Conservation (phyloP, 1,140 invertebrate genomes). For the Heliothis virescens region DNA sequence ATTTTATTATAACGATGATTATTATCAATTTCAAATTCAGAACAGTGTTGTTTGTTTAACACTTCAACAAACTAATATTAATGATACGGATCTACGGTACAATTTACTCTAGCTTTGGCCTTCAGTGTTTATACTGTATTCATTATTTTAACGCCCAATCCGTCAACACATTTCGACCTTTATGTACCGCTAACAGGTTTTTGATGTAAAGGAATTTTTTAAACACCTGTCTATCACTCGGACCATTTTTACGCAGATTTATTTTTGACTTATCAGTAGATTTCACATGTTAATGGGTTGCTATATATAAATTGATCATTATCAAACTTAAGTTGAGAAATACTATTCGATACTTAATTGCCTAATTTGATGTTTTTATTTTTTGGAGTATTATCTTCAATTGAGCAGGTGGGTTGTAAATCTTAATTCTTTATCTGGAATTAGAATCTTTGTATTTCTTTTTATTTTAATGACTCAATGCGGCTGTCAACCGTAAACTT, state of each 20-base stretch:
- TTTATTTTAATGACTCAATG: not conserved
- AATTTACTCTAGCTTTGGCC: not conserved
- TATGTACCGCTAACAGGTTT: not conserved
- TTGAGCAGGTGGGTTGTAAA: not conserved
- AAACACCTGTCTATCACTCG: not conserved
- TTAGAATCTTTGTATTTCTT: conserved; percentile 6
- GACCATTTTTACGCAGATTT: not conserved
- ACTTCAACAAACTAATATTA: not conserved
- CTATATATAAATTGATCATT: not conserved
- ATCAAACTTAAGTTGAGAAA: not conserved
- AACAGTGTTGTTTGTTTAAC: too few species aligned
- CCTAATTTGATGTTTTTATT: not conserved
- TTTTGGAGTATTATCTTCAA: not conserved
- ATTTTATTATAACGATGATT: too few species aligned
- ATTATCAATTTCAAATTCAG: too few species aligned
- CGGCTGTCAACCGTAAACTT: not conserved
- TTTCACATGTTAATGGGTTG: not conserved
- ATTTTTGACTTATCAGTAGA: not conserved
- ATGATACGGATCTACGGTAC: not conserved
- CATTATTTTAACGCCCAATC: not conserved
- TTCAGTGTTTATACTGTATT: not conserved
- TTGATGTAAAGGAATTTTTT: not conserved
- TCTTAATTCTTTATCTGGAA: not conserved
- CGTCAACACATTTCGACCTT: not conserved
- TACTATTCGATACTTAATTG: not conserved